A percentile compares a stretch with the other conserved stretches of the same genome.
Conservation (phyloP, 1,140 invertebrate species). For the Nasonia vitripennis region DNA sequence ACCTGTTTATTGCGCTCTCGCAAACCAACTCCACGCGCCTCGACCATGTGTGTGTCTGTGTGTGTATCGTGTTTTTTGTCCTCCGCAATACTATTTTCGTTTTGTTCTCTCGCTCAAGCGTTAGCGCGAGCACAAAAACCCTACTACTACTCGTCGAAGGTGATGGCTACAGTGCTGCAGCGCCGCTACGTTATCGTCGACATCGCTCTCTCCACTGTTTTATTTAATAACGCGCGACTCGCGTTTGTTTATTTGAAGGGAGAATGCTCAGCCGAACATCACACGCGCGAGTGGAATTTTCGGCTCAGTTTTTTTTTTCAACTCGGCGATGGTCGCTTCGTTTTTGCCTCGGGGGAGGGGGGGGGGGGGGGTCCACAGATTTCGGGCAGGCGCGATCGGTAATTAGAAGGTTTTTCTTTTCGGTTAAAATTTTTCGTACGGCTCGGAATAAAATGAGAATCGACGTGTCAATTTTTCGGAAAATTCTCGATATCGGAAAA, state of each 20-base stretch:
- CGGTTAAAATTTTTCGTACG: neutral
- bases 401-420: neutral
- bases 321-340: neutral
- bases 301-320: conserved; percentile 13
- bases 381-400: neutral
- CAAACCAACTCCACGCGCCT: conserved; percentile 42
- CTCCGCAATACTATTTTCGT: conserved; percentile 10
- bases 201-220: conserved; percentile 7
- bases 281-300: neutral
- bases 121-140: conserved; percentile 10
- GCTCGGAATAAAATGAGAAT: neutral
- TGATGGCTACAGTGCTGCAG: conserved; percentile 8
- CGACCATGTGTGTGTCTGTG: neutral
- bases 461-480: neutral
- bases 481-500: neutral
- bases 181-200: neutral
- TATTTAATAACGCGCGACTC: conserved; percentile 41
- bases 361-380: neutral
- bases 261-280: neutral
- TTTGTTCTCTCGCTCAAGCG: conserved; percentile 5
- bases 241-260: conserved; percentile 44
- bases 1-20: conserved; percentile 52
- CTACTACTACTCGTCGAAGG: neutral
- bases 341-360: neutral
- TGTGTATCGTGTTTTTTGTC: neutral